phyloP scores from a whole-genome alignment of 2,888 invertebrate species.

The Dexiosoma caninum region DNA sequence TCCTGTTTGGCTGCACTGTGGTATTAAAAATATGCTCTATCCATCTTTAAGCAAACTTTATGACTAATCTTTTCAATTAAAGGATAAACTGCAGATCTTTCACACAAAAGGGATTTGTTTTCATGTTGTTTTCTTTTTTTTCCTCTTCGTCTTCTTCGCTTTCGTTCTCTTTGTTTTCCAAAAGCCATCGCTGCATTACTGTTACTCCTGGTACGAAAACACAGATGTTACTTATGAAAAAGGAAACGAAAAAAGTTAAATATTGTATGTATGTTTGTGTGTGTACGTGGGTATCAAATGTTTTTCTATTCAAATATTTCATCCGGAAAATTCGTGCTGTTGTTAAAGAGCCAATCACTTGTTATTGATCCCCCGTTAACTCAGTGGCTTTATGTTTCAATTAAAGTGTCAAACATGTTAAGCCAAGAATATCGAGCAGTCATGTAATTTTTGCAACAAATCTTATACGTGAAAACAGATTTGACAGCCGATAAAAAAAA shows the following conservation, averaged over 20 bases:
- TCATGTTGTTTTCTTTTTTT: not conserved
- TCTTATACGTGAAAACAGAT: slow-evolving; percentile 6
- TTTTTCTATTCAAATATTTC: not conserved
- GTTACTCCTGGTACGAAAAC: not conserved
- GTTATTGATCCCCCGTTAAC: slow-evolving; percentile 40
- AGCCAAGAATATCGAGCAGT: slow-evolving; percentile 10
- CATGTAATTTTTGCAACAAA: not conserved
- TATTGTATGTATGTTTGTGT: not conserved
- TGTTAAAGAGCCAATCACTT: slow-evolving; percentile 18
- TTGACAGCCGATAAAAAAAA: slow-evolving; percentile 13
- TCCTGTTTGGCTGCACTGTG: too few species aligned
- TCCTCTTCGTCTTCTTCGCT: not conserved
- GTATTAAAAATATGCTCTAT: too few species aligned
- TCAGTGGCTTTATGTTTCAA: slow-evolving; percentile 56
- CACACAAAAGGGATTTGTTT: not conserved
- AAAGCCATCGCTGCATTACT: too few species aligned
- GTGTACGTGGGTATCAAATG: too few species aligned
- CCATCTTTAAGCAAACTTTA: too few species aligned
- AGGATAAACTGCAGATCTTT: not conserved
- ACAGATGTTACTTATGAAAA: not conserved
- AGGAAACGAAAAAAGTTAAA: not conserved
- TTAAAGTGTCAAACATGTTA: slow-evolving; percentile 53
- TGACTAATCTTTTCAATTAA: not conserved
- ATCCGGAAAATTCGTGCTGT: not conserved
- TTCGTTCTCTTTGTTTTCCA: not conserved